Conservation (phyloP, 2,113 vertebrate species). For the Tautogolabrus adspersus region DNA sequence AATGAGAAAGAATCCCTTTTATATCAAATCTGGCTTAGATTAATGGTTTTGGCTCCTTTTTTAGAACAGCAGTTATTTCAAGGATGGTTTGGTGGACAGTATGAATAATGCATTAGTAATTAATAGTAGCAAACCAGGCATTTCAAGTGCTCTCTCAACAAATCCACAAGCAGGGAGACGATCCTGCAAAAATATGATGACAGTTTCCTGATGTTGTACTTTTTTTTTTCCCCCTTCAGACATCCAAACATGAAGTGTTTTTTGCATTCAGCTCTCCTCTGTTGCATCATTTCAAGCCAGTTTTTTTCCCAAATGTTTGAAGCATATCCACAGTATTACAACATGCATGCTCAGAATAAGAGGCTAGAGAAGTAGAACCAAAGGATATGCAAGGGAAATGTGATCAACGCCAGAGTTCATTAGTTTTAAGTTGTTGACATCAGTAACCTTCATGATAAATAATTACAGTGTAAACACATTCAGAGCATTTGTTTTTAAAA, state of each 20-base stretch:
- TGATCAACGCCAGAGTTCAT: slow-evolving; percentile 9
- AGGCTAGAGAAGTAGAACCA: slow-evolving; percentile 18
- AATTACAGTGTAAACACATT: too few species aligned
- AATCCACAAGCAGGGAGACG: slow-evolving; percentile 51
- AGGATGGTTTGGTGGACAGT: slow-evolving; percentile 65
- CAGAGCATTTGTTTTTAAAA: too few species aligned
- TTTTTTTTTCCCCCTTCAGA: slow-evolving; percentile 7
- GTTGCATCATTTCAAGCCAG: neutral
- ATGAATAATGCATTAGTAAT: slow-evolving; percentile 80
- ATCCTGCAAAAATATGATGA: slow-evolving; percentile 10
- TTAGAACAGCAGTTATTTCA: slow-evolving; percentile 75
- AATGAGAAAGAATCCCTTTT: slow-evolving; percentile 60
- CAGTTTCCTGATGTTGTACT: slow-evolving; percentile 21
- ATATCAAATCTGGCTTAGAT: slow-evolving; percentile 66
- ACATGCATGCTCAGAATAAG: neutral
- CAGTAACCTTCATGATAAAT: slow-evolving; percentile 8
- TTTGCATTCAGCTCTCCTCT: neutral
- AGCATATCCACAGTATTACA: neutral
- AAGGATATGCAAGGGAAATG: slow-evolving; percentile 13
- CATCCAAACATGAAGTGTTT: neutral
- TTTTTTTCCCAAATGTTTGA: slow-evolving; percentile 6
- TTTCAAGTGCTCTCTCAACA: slow-evolving; percentile 69
- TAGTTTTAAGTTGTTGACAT: slow-evolving; percentile 23
- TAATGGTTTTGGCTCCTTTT: slow-evolving; percentile 64
- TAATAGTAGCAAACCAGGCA: slow-evolving; percentile 70